A percentile compares a stretch with the other conserved stretches of the same genome.
These are phyloP conservation scores for Caenorhabditis sinica DNA, from an alignment of 2,888 invertebrate genomes.

Conservation along the genomic window DNA sequence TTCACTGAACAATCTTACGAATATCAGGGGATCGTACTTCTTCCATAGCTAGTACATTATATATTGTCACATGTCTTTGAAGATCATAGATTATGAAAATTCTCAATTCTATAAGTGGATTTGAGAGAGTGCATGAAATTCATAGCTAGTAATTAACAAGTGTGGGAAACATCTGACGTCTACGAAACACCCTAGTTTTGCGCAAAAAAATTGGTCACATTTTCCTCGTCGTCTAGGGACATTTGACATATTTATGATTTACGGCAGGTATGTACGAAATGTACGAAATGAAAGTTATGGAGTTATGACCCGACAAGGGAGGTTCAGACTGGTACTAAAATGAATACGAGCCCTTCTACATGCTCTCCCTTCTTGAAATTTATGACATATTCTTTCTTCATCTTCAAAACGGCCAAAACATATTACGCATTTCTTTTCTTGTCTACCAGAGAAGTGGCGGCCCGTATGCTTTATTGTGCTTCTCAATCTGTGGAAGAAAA, in stretches of 20 bases:
- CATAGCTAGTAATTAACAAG: not conserved
- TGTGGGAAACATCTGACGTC: not conserved
- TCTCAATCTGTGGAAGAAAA: constrained; percentile 9
- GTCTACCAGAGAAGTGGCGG: constrained; percentile 45
- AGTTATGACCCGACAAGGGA: constrained; percentile 20
- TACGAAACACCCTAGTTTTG: not conserved
- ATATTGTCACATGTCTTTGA: too few species aligned
- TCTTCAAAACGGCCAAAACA: constrained; percentile 41
- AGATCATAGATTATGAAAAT: not conserved
- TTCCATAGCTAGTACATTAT: too few species aligned
- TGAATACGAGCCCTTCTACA: constrained; percentile 9
- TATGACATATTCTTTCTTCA: constrained; percentile 44
- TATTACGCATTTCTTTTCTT: constrained; percentile 45
- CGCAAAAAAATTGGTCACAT: not conserved
- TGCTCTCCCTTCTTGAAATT: constrained; percentile 28
- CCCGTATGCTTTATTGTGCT: constrained; percentile 41
- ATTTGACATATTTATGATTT: constrained; percentile 21
- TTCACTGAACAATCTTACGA: not conserved
- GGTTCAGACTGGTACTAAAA: constrained; percentile 12
- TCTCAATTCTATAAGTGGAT: not conserved
- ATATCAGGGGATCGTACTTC: not conserved
- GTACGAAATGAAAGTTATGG: constrained; percentile 16
- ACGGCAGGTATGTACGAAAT: constrained; percentile 33
- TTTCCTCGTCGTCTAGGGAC: not conserved
- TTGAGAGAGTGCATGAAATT: not conserved